These are phyloP conservation scores for Monodelphis domestica DNA, from an alignment of 2,797 vertebrate genomes.

Conservation along the genomic window DNA sequence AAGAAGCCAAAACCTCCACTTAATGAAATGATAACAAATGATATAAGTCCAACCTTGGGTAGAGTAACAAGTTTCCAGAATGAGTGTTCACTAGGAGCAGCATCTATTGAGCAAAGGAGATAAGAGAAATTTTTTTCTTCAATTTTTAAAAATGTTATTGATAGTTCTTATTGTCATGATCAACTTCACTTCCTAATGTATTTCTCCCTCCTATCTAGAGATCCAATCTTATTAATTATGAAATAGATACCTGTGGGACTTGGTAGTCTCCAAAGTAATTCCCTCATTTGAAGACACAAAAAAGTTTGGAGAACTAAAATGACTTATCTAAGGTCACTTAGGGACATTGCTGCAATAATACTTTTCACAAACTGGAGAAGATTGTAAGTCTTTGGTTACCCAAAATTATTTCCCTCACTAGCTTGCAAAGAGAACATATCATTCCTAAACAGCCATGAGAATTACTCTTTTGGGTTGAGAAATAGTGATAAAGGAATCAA, in stretches of 20 bases:
- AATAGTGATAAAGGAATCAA: not conserved
- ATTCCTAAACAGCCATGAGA: not conserved
- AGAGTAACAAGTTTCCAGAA: slow-evolving; percentile 90
- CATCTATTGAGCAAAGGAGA: slow-evolving; percentile 84
- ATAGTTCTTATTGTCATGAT: not conserved
- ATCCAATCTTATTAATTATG: not conserved
- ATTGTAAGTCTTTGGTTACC: not conserved
- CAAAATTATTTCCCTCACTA: not conserved
- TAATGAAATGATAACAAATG: slow-evolving; percentile 89
- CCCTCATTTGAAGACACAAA: not conserved
- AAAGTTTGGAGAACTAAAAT: not conserved
- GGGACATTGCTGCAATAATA: not conserved
- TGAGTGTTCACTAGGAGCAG: slow-evolving; percentile 87
- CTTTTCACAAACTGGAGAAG: not conserved
- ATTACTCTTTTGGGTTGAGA: not conserved
- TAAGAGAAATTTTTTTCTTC: not conserved
- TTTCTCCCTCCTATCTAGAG: not conserved
- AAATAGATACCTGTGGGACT: not conserved
- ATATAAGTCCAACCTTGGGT: slow-evolving; percentile 89
- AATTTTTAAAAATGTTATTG: slow-evolving; percentile 26
- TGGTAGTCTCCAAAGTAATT: not conserved
- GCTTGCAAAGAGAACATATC: not conserved
- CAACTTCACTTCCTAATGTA: not conserved
- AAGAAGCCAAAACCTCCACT: slow-evolving; percentile 93
- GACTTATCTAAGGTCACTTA: not conserved